Conservation (phyloP, 2,888 invertebrate species). For the Ryuthela nishihirai region DNA sequence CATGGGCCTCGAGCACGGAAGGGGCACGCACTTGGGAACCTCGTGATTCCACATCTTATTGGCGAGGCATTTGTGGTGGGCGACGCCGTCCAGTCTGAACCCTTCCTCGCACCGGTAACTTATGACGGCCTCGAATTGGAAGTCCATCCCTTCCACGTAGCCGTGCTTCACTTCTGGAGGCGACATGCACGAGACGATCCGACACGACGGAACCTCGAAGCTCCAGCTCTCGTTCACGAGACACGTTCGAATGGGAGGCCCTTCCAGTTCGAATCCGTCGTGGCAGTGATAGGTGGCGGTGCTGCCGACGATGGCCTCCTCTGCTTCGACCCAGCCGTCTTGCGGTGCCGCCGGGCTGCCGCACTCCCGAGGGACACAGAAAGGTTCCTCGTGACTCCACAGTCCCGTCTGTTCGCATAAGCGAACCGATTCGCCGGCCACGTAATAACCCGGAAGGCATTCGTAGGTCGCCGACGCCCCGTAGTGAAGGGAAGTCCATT, state of each 20-base stretch:
- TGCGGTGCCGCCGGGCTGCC: neutral
- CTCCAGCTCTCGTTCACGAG: constrained; percentile 39
- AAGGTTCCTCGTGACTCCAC: constrained; percentile 39
- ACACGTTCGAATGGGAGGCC: constrained; percentile 34
- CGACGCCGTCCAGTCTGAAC: constrained; percentile 26
- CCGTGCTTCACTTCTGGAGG: constrained; percentile 36
- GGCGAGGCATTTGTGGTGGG: constrained; percentile 41
- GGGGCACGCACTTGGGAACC: constrained; percentile 42
- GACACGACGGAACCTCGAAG: constrained; percentile 29
- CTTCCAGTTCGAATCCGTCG: constrained; percentile 38
- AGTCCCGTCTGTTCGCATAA: constrained; percentile 33
- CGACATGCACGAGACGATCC: constrained; percentile 27
- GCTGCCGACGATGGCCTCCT: constrained; percentile 22
- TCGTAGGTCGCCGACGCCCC: constrained; percentile 30
- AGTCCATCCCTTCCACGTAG: constrained; percentile 2
- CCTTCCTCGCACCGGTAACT: constrained; percentile 39
- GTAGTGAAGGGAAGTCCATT: constrained; percentile 29
- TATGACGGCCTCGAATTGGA: constrained; percentile 17
- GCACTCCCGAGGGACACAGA: constrained; percentile 28
- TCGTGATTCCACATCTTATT: constrained; percentile 47
- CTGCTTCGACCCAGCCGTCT: constrained; percentile 25
- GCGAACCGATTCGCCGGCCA: constrained; percentile 33
- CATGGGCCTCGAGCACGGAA: constrained; percentile 25
- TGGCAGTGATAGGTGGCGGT: constrained; percentile 36
- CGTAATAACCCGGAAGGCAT: constrained; percentile 29